Evolutionary conservation across 1,140 invertebrate genomes (phyloP), one percentile per base, ranked within the genome.

Genomic region (Venturia canescens): DNA sequence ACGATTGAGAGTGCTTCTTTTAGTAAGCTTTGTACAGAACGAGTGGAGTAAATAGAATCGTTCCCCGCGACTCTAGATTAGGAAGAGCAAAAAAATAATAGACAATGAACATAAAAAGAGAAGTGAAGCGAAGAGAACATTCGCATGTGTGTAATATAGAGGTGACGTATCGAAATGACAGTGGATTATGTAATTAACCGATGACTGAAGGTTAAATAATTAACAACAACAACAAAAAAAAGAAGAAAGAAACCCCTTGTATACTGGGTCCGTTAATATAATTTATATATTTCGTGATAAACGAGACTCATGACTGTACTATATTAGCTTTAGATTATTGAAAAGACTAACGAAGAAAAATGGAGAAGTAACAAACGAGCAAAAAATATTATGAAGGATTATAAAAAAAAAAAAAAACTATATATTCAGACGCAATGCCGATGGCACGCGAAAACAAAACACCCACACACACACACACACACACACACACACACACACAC

Each of bases 281-380:
- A 88, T 88, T 88, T 88, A 86, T 76, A 76, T 87, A 84, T 83
- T 83, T 86, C 81, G 84, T 83, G 80, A 85, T 86, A 82, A 83
- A 81, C 83, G 82, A 87, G 75, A 86, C 82, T 87, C 84, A 82
- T 82, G 83, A 86, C 83, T 89, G 88, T 89, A 89, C 85, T 85
- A 88, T 88, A 87, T 79, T 88, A 88, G 83, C 27, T 53, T 66
- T 84, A 81, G 78, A 81, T 80, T 72, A 78, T 82, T 80, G 83
- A 77, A 78, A 38, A 78, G 80, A 26, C 75, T 34, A 60, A 74
- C 50, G 80, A 75, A 63, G 70, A 78, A 77, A 23, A 74, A 80
- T 6, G 78, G 72, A 50, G 72, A 83, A 80, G 29, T 80, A 79
- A 69, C 66, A 69, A 69, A 31, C 15, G 38, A 82, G 66, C 63